Evolutionary conservation across 1,140 invertebrate species (phyloP).

Genomic region (Bombus sibiricus): DNA sequence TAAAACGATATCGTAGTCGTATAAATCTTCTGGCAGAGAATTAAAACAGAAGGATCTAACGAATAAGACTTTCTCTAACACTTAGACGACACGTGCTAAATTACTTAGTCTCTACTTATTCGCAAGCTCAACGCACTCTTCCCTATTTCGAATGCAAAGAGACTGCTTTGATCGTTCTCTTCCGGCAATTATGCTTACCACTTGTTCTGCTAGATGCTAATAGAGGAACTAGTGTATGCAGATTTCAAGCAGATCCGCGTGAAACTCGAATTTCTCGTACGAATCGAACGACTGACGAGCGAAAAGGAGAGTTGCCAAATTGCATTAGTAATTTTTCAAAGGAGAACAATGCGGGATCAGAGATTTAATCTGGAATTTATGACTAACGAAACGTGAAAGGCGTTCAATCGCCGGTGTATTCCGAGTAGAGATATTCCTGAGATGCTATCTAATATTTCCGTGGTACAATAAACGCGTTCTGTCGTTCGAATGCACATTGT

Average conservation of each 20-base stretch:
- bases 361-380: neutral
- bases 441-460: slow-evolving; percentile 22
- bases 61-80: neutral
- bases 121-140: slow-evolving; percentile 3
- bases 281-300: too few species aligned
- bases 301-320: too few species aligned
- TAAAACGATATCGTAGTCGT: neutral
- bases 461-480: slow-evolving; percentile 17
- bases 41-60: neutral
- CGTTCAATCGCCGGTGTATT: neutral
- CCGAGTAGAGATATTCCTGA: neutral
- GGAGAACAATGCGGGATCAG: too few species aligned
- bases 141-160: slow-evolving; percentile 22
- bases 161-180: slow-evolving; percentile 34
- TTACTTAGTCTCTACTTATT: neutral
- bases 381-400: neutral
- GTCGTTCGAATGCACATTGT: slow-evolving; percentile 23
- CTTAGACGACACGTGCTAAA: neutral
- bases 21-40: neutral
- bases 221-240: neutral
- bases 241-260: neutral
- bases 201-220: neutral
- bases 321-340: too few species aligned
- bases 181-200: slow-evolving; percentile 36
- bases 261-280: neutral